Evolutionary conservation across 1,140 invertebrate species (phyloP).

Genomic region (Penaeus chinensis): DNA sequence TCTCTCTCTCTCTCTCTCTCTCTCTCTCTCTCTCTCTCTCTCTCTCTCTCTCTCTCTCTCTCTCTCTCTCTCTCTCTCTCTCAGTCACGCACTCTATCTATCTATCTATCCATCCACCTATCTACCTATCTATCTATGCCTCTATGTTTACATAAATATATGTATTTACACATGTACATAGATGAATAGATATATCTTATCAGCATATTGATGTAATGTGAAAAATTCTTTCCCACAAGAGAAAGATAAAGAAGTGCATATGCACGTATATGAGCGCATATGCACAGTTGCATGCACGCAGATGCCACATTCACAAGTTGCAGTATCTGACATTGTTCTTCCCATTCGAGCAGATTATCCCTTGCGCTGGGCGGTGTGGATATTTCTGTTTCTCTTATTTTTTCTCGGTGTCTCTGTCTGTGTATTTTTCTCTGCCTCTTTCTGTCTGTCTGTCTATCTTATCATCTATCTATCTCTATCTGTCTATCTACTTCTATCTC

Average conservation of each 20-base stretch:
- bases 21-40: constrained; percentile 27
- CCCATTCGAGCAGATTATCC: not conserved
- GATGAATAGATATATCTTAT: no score
- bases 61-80: constrained; percentile 10
- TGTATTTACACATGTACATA: no score
- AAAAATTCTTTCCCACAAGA: no score
- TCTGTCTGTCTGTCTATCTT: not conserved
- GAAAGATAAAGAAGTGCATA: not conserved
- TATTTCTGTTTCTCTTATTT: not conserved
- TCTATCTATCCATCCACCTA: not conserved
- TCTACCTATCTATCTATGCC: no score
- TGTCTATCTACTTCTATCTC: not conserved
- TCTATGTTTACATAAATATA: no score
- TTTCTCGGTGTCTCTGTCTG: not conserved
- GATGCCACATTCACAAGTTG: not conserved
- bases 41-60: constrained; percentile 23
- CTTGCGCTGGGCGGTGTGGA: not conserved
- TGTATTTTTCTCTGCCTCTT: not conserved
- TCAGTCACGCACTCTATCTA: not conserved
- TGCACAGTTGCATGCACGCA: constrained; percentile 19
- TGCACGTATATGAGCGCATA: constrained; percentile 2
- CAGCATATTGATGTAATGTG: no score
- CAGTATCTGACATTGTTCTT: constrained; percentile 4
- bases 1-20: not conserved
- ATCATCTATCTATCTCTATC: not conserved